Percentiles rank a stretch among this genome's conserved stretches.
Conservation (phyloP, 2,797 vertebrate species). For the Bufotes viridis region DNA sequence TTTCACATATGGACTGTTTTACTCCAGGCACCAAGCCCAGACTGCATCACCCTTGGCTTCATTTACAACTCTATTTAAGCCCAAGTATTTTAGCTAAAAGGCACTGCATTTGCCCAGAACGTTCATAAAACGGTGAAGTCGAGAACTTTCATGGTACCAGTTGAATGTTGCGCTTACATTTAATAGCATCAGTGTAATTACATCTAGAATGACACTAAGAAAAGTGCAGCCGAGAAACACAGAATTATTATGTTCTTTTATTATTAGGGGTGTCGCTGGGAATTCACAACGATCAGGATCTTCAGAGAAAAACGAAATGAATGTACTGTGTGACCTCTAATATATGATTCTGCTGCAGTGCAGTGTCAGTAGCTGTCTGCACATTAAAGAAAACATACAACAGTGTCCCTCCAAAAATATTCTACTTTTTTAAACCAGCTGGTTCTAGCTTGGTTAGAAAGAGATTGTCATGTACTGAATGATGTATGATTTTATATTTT, state of each 20-base stretch:
- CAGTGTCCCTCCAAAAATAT: too few species aligned
- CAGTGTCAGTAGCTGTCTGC: too few species aligned
- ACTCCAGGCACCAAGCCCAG: constrained; percentile 79
- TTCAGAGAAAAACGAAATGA: too few species aligned
- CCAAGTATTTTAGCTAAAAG: constrained; percentile 69
- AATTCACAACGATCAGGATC: too few species aligned
- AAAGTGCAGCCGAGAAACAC: background rate
- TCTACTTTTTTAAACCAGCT: too few species aligned
- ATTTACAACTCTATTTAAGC: constrained; percentile 73
- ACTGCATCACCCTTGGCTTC: constrained; percentile 79
- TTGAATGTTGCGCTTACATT: background rate
- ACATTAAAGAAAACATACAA: too few species aligned
- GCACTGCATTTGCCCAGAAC: constrained; percentile 65
- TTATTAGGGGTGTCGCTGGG: background rate
- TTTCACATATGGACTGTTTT: constrained; percentile 81
- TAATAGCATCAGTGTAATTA: background rate
- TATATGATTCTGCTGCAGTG: too few species aligned
- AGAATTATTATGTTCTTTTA: background rate
- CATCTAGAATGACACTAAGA: too few species aligned
- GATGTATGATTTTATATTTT: too few species aligned
- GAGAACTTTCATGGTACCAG: background rate
- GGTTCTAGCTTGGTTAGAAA: too few species aligned
- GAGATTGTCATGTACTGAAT: too few species aligned
- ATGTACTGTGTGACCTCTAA: too few species aligned
- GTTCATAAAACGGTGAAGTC: constrained; percentile 43